Conservation (phyloP, 2,888 invertebrate genomes). For the Allolobophora icterica region DNA sequence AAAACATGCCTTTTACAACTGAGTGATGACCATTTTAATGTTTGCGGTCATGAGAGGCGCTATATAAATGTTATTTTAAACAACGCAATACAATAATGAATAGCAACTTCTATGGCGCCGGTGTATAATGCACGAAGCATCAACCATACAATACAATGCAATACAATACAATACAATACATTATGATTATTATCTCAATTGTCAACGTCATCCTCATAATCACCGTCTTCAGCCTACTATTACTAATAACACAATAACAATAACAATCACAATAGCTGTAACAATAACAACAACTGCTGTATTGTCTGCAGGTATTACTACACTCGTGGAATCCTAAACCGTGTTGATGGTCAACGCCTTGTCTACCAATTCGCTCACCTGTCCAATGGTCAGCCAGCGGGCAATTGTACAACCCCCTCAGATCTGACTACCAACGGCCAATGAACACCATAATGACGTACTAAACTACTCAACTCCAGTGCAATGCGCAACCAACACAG, state of each 20-base stretch:
- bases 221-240: too few species aligned
- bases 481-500: not conserved
- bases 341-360: constrained; percentile 97
- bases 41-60: too few species aligned
- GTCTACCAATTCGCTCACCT: constrained; percentile 99
- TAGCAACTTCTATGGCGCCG: too few species aligned
- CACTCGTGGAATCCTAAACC: constrained; percentile 96
- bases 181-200: too few species aligned
- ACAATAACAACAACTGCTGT: constrained; percentile 27
- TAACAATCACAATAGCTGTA: not conserved
- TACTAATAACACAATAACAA: not conserved
- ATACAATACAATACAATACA: too few species aligned
- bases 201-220: too few species aligned
- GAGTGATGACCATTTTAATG: too few species aligned
- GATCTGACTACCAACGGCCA: not conserved
- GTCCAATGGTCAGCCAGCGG: constrained; percentile 68
- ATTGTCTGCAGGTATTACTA: constrained; percentile 81
- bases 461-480: not conserved
- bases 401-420: not conserved
- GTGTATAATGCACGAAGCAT: too few species aligned
- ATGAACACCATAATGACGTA: not conserved
- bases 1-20: too few species aligned
- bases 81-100: too few species aligned
- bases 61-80: too few species aligned
- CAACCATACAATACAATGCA: too few species aligned